Base-by-base conservation (phyloP, 2,888 invertebrate species). In the Eulithis prunata region DNA sequence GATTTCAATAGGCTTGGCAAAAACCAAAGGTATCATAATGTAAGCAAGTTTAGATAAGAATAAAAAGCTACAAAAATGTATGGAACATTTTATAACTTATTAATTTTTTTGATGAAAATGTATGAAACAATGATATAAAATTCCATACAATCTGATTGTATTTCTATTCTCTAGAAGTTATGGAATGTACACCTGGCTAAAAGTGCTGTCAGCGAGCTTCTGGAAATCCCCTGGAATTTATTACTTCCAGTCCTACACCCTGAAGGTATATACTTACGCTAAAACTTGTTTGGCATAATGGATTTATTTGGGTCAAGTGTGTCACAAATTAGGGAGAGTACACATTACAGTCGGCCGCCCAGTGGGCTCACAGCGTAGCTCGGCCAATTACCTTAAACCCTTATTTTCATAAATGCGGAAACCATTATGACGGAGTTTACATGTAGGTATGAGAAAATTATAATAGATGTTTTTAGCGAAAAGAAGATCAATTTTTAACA, bases 271-370 rank as follows among this genome's bases (percentile, higher is more conserved):
- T 32, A 32, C 32, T 3, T 36, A 32, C n/a, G 14, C 54, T 14
- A 66, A 57, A 59, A 59, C 21, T 59, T 69, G 64, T 73, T 69
- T 72, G 70, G 66, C 71, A 72, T 68, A 74, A 73, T 69, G 73
- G 70, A 78, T 77, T 78, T 79, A 81, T 79, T 79, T 78, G 62
- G 82, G 83, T 82, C 82, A 79, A 80, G 77, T 76, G 54, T 62
- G 74, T 75, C 74, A 64, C 67, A 75, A 78, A 79, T 75, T 78
- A 76, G 75, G 79, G 74, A 71, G 71, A 70, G 66, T 59, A 60
- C 58, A 71, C 70, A 72, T 67, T 72, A 58, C 38, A 14, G 68
- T 55, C 59, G 63, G 47, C 54, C 51, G 53, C 54, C 57, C 51
- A 10, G 32, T 58, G 41, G 47, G 58, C 36, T 36, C 28, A 57